These are phyloP conservation scores for Stratiomys singularior DNA, from an alignment of 2,888 invertebrate genomes.

Conservation along the genomic window DNA sequence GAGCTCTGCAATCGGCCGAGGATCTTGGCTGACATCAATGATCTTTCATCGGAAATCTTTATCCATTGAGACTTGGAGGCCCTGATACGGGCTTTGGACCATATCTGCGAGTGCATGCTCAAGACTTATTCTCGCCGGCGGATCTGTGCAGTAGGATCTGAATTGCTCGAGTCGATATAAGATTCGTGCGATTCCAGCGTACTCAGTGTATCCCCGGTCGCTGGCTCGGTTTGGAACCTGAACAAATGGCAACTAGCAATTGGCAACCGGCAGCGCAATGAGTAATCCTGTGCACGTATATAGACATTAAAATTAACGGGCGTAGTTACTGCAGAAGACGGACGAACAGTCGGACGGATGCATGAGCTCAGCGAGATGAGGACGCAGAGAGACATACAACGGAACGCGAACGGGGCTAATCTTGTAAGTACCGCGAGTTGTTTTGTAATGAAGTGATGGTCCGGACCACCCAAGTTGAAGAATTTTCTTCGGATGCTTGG, in stretches of 20 bases:
- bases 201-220: neutral
- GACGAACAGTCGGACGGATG: conserved; percentile 48
- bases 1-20: conserved; percentile 26
- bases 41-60: conserved; percentile 26
- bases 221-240: conserved; percentile 4
- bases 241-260: neutral
- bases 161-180: conserved; percentile 12
- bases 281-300: conserved; percentile 52
- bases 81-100: neutral
- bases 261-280: conserved; percentile 46
- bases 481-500: conserved; percentile 52
- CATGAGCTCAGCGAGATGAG: conserved; percentile 24
- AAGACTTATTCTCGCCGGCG: too few species aligned
- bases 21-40: conserved; percentile 9
- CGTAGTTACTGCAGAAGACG: conserved; percentile 51
- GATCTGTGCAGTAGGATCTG: neutral
- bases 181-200: neutral
- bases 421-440: conserved; percentile 52
- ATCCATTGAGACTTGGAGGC: neutral
- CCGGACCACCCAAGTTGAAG: conserved; percentile 55
- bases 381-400: neutral
- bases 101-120: neutral
- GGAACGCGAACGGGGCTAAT: conserved; percentile 40
- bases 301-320: conserved; percentile 53
- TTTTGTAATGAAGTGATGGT: conserved; percentile 54